Evolutionary conservation across 2,888 invertebrate genomes (phyloP).

Genomic region (Chaetogeoica ovagalla): DNA sequence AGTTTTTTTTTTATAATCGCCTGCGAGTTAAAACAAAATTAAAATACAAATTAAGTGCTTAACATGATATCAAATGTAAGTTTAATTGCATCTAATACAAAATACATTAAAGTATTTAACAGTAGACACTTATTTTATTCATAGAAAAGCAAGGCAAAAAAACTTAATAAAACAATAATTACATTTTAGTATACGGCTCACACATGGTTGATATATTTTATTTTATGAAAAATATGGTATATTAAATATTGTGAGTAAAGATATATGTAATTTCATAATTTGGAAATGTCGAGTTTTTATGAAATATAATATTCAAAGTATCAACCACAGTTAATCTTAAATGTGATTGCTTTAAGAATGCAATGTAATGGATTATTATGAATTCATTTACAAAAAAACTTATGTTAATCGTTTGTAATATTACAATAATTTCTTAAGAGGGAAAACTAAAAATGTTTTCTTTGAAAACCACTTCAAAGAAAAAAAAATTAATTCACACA

Average conservation of each 20-base stretch:
- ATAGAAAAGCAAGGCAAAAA: conserved; percentile 9
- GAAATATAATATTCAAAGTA: not conserved
- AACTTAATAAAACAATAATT: conserved; percentile 8
- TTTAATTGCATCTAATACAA: not conserved
- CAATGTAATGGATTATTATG: not conserved
- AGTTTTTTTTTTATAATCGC: not conserved
- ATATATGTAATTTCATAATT: not conserved
- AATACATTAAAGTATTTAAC: conserved; percentile 1
- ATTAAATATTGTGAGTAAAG: not conserved
- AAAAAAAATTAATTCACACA: conserved; percentile 6
- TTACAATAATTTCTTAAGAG: not conserved
- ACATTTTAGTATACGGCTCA: not conserved
- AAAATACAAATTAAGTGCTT: conserved; percentile 26
- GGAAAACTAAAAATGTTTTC: not conserved
- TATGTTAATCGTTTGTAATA: not conserved
- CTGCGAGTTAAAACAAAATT: conserved; percentile 21
- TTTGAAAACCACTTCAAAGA: conserved; percentile 1
- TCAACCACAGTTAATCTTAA: not conserved
- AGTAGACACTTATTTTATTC: not conserved
- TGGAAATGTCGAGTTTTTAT: not conserved
- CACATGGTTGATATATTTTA: not conserved
- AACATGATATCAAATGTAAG: conserved; percentile 3
- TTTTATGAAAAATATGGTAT: no score
- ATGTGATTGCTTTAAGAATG: not conserved
- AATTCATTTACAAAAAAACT: not conserved